Evolutionary conservation across 2,888 invertebrate species (phyloP), one percentile per base, ranked within the genome.

Genomic region (Drosophila kuntzei): DNA sequence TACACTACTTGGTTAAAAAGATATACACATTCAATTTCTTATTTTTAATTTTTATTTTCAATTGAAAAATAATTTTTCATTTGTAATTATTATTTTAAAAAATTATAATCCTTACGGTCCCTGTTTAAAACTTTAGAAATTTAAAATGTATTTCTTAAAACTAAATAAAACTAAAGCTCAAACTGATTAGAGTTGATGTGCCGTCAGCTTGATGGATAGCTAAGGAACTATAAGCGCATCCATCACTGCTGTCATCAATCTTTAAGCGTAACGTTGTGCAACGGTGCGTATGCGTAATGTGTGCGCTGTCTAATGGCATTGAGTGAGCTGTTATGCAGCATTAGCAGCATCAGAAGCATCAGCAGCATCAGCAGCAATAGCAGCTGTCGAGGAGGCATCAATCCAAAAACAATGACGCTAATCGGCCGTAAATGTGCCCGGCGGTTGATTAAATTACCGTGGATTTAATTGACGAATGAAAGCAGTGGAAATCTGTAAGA

Each of bases 201-300:
- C 57, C 68, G 51, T 44, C 27, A 47, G 46, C 20, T 65, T 78
- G 75, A 58, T 73, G 29, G 66, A 63, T 54, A 59, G 57, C 55
- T 59, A 46, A 14, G 50, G 50, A 43, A 18, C 27, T 41, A 57
- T 41, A 34, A 22, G 3, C 41, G 57, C 57, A 77, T 66, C 61
- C 61, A 74, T 71, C 72, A 66, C 14, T 14, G 4, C 12, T 20
- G 62, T 62, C 87, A 80, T 87, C 87, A 80, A 80, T 80, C 80
- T 87, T 70, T 43, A 25, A 49, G 37, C 44, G 43, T 53, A 57
- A 36, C 51, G 18, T 49, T 51, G 72, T 67, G 73, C 78, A 71
- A 16, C 66, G 58, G 73, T 69, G 79, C 80, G 76, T 78, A 78
- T 79, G 76, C 79, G 64, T 79, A 76, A 85, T 79, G 63, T 49